Percentiles rank a stretch among this genome's conserved stretches.
Evolutionary conservation across 2,888 invertebrate genomes (phyloP).

Genomic region (Eugnorisma glareosa): DNA sequence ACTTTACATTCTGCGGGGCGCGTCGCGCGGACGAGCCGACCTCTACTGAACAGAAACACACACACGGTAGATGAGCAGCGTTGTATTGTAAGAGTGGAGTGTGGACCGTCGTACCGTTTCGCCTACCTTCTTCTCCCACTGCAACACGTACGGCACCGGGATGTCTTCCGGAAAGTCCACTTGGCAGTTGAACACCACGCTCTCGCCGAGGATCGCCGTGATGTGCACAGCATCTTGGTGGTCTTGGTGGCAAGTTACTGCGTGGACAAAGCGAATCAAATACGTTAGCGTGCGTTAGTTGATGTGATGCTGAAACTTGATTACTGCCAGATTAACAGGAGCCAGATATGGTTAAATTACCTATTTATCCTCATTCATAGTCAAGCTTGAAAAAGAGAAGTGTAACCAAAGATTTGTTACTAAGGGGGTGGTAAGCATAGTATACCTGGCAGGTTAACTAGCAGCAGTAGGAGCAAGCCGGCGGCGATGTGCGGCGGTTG

Average conservation of each 20-base stretch:
- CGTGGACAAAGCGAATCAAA: conserved; percentile 2
- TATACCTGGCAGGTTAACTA: conserved; percentile 87
- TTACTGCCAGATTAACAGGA: background rate
- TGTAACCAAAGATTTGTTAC: background rate
- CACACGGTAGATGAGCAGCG: conserved; percentile 90
- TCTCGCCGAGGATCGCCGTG: conserved; percentile 99
- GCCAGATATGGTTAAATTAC: conserved; percentile 17
- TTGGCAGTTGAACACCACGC: conserved; percentile 99
- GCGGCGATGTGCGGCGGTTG: conserved; percentile 93
- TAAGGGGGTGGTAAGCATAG: background rate
- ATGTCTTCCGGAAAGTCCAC: conserved; percentile 99
- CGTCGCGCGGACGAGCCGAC: conserved; percentile 88
- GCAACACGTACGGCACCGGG: conserved; percentile 99
- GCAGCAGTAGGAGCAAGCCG: conserved; percentile 90
- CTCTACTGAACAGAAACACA: conserved; percentile 91
- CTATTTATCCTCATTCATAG: conserved; percentile 25
- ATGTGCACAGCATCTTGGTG: conserved; percentile 98
- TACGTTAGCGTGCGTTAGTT: conserved; percentile 1
- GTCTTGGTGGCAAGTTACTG: conserved; percentile 95
- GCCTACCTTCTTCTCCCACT: conserved; percentile 99
- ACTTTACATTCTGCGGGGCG: conserved; percentile 88
- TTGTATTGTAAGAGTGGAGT: conserved; percentile 90
- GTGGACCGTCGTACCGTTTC: conserved; percentile 96
- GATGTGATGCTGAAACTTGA: background rate
- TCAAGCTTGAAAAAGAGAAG: conserved; percentile 8